A percentile compares a stretch with the other conserved stretches of the same genome.
These are phyloP conservation scores for Maccullochella peelii DNA, from an alignment of 2,113 vertebrate genomes.

Conservation along the genomic window DNA sequence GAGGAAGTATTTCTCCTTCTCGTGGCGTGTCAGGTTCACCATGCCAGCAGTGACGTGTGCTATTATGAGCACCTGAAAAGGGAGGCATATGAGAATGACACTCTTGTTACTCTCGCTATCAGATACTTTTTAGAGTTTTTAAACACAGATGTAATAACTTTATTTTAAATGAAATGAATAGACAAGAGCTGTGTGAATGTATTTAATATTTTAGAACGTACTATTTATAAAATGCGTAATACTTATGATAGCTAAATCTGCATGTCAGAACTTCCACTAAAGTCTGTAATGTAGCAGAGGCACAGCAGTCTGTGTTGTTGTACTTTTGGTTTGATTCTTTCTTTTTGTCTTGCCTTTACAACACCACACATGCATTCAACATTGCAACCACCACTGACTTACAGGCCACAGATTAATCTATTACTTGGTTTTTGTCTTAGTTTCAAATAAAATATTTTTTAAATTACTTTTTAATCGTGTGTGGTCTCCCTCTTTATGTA, in stretches of 20 bases:
- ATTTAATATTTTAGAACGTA: background rate
- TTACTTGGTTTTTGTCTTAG: no score
- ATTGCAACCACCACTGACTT: no score
- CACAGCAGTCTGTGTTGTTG: background rate
- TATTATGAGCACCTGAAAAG: conserved; percentile 83
- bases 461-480: no score
- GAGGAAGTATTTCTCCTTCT: conserved; percentile 90
- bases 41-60: conserved; percentile 90
- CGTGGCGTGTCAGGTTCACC: conserved; percentile 77
- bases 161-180: background rate
- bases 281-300: background rate
- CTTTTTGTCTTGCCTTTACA: background rate
- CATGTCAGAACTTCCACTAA: background rate
- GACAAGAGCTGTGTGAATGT: background rate
- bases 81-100: conserved; percentile 5
- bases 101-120: background rate
- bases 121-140: background rate
- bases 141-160: background rate
- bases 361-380: no score
- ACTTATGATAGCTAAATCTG: background rate
- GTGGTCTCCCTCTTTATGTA: no score
- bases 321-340: no score
- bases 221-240: background rate
- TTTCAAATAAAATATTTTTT: no score
- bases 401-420: no score